Percentiles rank a stretch among this genome's conserved stretches.
These are phyloP conservation scores for Bilobella aurantiaca DNA, from an alignment of 1,140 invertebrate species.

Conservation along the genomic window DNA sequence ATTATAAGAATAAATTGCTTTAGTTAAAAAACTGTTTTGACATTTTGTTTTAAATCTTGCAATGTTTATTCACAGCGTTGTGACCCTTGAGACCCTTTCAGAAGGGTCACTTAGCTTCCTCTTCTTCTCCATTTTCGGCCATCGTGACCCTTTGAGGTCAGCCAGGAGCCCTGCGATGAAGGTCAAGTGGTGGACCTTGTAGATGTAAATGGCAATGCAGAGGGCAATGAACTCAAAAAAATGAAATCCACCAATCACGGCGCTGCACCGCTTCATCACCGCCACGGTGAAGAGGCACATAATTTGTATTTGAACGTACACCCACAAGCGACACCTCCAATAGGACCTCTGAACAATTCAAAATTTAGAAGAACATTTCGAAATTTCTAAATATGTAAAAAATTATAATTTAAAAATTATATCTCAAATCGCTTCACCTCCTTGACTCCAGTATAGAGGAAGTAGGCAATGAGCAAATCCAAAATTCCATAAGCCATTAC, in stretches of 20 bases:
- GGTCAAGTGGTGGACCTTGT: not conserved
- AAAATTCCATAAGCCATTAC: not conserved
- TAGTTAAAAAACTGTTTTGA: no score
- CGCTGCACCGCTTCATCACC: not conserved
- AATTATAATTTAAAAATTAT: not conserved
- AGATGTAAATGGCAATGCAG: not conserved
- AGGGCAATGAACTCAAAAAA: conserved; percentile 5
- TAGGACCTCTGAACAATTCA: not conserved
- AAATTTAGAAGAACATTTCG: no score
- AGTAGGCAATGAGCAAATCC: not conserved
- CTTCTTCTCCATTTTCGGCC: no score
- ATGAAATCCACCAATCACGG: not conserved
- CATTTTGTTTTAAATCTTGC: no score
- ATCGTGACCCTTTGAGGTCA: no score
- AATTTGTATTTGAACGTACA: not conserved
- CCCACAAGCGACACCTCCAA: not conserved
- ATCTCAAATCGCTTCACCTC: not conserved
- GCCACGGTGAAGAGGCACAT: conserved; percentile 1
- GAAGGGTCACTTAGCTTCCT: no score
- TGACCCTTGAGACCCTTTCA: no score
- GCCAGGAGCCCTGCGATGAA: not conserved
- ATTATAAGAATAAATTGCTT: not conserved
- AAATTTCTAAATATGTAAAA: not conserved
- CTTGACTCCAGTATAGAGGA: not conserved
- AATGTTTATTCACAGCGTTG: no score